A percentile compares a stretch with the other conserved stretches of the same genome.
Conservation (phyloP, 2,797 vertebrate species). For the Enteromius viviparus region DNA sequence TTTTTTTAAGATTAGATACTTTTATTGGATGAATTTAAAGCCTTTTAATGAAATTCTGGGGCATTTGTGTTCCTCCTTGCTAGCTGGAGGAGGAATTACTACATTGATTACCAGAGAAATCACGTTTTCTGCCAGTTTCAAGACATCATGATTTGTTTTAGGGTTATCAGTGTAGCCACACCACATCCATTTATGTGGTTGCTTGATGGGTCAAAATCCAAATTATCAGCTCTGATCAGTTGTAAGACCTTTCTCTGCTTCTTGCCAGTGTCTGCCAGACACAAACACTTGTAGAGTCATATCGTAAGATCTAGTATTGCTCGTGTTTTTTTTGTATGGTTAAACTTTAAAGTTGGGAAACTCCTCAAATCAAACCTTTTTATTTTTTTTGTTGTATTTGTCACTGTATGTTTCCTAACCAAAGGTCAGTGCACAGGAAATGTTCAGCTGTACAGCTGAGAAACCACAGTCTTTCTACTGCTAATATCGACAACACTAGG, state of each 20-base stretch:
- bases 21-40: not conserved
- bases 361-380: not conserved
- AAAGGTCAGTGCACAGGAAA: slow-evolving; percentile 49
- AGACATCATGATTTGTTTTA: not conserved
- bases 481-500: not conserved
- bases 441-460: slow-evolving; percentile 46
- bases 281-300: not conserved
- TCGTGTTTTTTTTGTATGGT: not conserved
- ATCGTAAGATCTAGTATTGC: not conserved
- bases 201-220: slow-evolving; percentile 4
- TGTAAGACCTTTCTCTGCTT: not conserved
- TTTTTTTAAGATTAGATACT: too few species aligned
- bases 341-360: not conserved
- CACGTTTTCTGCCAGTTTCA: not conserved
- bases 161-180: not conserved
- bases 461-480: slow-evolving; percentile 53
- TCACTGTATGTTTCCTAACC: not conserved
- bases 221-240: slow-evolving; percentile 11
- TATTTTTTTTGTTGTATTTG: not conserved
- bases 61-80: not conserved
- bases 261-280: not conserved
- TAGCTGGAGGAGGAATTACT: not conserved
- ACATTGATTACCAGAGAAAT: not conserved
- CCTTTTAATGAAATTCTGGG: not conserved
- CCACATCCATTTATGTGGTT: slow-evolving; percentile 42